Conservation (phyloP, 2,797 vertebrate species). For the Characodon lateralis region DNA sequence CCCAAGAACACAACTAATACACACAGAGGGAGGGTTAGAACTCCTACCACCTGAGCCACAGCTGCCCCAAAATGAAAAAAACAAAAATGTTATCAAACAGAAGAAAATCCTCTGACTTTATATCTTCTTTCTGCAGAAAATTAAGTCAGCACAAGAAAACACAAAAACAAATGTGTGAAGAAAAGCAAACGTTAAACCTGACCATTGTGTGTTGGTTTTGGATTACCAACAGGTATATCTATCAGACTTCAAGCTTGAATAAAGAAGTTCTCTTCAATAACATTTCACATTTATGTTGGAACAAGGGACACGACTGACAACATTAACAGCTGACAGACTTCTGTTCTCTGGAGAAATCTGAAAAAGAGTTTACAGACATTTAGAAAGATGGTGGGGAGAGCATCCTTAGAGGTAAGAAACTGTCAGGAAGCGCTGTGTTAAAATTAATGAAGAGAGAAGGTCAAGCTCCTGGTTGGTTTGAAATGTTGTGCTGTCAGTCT, state of each 20-base stretch:
- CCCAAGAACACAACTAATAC: too few relatives aligned
- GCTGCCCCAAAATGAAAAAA: too few relatives aligned
- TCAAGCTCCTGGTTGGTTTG: neutral
- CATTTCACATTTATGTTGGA: conserved; percentile 14
- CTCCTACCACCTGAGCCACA: too few relatives aligned
- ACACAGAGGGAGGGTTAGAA: too few relatives aligned
- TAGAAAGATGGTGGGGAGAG: neutral
- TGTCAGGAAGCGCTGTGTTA: neutral
- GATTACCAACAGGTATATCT: neutral
- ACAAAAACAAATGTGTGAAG: neutral
- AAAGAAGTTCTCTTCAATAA: conserved; percentile 16
- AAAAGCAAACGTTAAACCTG: neutral
- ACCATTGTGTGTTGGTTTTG: neutral
- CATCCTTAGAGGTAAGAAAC: conserved; percentile 4
- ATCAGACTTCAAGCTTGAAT: neutral
- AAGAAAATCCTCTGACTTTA: neutral
- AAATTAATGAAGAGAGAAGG: conserved; percentile 14
- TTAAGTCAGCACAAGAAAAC: neutral
- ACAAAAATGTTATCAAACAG: too few relatives aligned
- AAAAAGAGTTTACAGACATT: conserved; percentile 5
- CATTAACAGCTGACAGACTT: conserved; percentile 11
- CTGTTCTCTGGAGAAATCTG: conserved; percentile 15
- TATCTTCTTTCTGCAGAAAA: neutral
- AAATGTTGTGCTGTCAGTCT: neutral
- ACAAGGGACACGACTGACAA: conserved; percentile 5